A percentile compares a stretch with the other conserved stretches of the same genome.
Evolutionary conservation across 2,113 vertebrate genomes (phyloP).

Genomic region (Paradoxurus hermaphroditus): DNA sequence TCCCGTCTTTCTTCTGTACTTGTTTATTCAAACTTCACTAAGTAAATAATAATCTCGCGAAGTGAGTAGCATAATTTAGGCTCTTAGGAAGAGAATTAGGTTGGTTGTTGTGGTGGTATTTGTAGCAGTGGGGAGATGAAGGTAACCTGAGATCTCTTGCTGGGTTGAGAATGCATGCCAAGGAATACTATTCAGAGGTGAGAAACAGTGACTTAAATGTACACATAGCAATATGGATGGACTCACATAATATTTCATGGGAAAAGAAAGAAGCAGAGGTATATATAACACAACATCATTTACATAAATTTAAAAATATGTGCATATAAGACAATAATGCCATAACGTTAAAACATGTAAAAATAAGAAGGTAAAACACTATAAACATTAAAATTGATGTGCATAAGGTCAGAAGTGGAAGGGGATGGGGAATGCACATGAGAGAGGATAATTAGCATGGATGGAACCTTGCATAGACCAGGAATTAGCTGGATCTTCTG

Average conservation of each 20-base stretch:
- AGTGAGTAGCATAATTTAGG: neutral
- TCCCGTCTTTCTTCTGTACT: neutral
- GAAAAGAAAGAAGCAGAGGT: neutral
- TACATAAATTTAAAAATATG: neutral
- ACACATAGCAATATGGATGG: neutral
- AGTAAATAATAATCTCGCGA: conserved; percentile 34
- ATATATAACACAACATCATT: neutral
- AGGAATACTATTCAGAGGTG: neutral
- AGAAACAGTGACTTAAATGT: neutral
- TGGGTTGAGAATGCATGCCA: neutral
- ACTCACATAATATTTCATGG: neutral
- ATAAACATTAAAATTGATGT: neutral
- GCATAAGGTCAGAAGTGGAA: neutral
- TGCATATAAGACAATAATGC: neutral
- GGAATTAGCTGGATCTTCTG: neutral
- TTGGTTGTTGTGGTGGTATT: neutral
- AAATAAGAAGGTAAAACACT: neutral
- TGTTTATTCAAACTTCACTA: neutral
- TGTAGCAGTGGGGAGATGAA: neutral
- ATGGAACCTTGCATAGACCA: no score
- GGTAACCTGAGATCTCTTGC: neutral
- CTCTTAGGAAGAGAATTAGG: neutral
- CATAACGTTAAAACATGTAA: neutral
- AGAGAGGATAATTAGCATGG: neutral
- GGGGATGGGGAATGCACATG: neutral